Percentiles rank a stretch among this genome's conserved stretches.
Evolutionary conservation across 2,888 invertebrate species (phyloP).

Genomic region (Tachina grossa): DNA sequence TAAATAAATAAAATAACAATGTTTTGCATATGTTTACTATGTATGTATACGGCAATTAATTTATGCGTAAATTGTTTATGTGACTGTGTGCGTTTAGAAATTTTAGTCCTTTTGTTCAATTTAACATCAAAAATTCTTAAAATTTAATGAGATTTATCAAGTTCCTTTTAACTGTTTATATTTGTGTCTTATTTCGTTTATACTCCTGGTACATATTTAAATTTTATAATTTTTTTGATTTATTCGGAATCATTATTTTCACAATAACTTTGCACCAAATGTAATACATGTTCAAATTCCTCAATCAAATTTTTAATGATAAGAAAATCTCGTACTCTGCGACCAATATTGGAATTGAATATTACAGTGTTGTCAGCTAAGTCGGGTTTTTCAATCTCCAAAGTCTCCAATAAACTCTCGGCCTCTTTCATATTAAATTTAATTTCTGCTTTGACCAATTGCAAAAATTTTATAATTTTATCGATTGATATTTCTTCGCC

Average conservation of each 20-base stretch:
- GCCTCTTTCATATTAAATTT: constrained; percentile 60
- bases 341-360: constrained; percentile 40
- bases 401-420: constrained; percentile 43
- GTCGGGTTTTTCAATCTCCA: constrained; percentile 65
- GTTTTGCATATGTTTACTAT: background rate
- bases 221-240: background rate
- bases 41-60: background rate
- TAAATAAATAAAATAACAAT: constrained; percentile 17
- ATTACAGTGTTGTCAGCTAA: constrained; percentile 45
- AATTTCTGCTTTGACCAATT: constrained; percentile 40
- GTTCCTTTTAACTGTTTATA: background rate
- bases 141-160: constrained; percentile 52
- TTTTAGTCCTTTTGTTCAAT: constrained; percentile 20
- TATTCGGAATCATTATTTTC: constrained; percentile 45
- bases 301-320: constrained; percentile 70
- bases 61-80: constrained; percentile 1
- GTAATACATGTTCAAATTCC: constrained; percentile 59
- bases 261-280: constrained; percentile 60
- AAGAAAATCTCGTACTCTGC: constrained; percentile 69
- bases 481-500: constrained; percentile 52
- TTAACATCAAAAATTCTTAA: constrained; percentile 56
- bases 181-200: background rate
- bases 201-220: background rate
- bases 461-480: constrained; percentile 60
- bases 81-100: constrained; percentile 19